Percentiles rank a stretch among this genome's conserved stretches.
These are phyloP conservation scores for Gonocerus acuteangulatus DNA, from an alignment of 2,888 invertebrate genomes.

Conservation along the genomic window DNA sequence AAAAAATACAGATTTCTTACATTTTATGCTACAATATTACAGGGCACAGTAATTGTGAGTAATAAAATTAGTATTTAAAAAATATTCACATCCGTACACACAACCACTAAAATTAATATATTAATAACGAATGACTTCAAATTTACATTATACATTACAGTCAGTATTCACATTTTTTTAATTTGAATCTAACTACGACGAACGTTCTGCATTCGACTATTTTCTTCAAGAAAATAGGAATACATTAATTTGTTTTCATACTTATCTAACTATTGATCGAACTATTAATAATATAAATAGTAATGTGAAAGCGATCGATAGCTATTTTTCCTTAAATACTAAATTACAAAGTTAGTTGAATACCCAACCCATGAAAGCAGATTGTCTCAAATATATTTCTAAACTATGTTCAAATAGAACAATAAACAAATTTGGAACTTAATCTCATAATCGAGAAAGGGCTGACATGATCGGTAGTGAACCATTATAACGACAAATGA, in stretches of 20 bases:
- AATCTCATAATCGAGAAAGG: too few relatives aligned
- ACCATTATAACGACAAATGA: slow-evolving; percentile 15
- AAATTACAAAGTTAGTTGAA: too few relatives aligned
- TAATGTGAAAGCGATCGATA: slow-evolving; percentile 19
- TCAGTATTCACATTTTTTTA: not conserved
- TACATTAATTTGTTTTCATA: not conserved
- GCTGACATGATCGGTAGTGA: not conserved
- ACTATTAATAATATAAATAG: slow-evolving; percentile 4
- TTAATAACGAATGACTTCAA: slow-evolving; percentile 6
- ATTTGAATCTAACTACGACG: too few relatives aligned
- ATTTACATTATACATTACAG: not conserved
- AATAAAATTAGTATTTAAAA: slow-evolving; percentile 13
- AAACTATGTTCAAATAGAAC: too few relatives aligned
- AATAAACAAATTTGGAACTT: too few relatives aligned
- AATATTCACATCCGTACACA: not conserved
- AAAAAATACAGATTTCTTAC: slow-evolving; percentile 3
- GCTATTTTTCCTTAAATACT: not conserved
- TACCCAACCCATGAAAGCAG: too few relatives aligned
- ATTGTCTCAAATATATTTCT: too few relatives aligned
- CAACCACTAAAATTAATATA: slow-evolving; percentile 14
- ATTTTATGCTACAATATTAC: slow-evolving; percentile 5
- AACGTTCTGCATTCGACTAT: slow-evolving; percentile 5
- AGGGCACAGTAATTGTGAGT: slow-evolving; percentile 7
- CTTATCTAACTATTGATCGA: slow-evolving; percentile 6
- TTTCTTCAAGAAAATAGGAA: slow-evolving; percentile 17